These are phyloP conservation scores for Chamaea fasciata DNA, from an alignment of 2,113 vertebrate species.

Conservation along the genomic window DNA sequence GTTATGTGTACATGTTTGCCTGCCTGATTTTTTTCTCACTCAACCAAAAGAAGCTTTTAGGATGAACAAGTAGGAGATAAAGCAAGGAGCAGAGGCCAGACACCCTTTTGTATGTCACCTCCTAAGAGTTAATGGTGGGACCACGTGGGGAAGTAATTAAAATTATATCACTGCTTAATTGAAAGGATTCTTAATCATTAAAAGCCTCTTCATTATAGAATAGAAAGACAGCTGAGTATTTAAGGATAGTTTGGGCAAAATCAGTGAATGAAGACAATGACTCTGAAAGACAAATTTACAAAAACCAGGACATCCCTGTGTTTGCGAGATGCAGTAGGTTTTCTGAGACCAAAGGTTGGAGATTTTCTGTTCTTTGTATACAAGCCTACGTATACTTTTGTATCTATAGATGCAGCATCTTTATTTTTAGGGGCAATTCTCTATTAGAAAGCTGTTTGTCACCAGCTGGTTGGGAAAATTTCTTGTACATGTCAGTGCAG, in stretches of 20 bases:
- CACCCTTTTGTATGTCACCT: neutral
- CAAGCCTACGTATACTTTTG: neutral
- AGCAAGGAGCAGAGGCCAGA: neutral
- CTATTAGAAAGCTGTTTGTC: neutral
- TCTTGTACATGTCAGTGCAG: neutral
- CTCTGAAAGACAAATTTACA: neutral
- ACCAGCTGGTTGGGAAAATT: neutral
- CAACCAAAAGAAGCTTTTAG: conserved; percentile 10
- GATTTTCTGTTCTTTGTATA: neutral
- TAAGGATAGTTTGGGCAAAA: neutral
- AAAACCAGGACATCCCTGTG: neutral
- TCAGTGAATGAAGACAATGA: neutral
- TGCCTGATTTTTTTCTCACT: neutral
- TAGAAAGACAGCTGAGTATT: neutral
- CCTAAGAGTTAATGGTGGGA: neutral
- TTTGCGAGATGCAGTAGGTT: neutral
- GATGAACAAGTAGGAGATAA: neutral
- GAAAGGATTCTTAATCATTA: neutral
- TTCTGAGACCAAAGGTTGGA: neutral
- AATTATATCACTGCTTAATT: neutral
- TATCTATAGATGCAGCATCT: neutral
- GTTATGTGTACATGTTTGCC: neutral
- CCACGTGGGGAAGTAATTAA: neutral
- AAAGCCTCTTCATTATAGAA: neutral
- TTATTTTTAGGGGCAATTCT: neutral